These are phyloP conservation scores for Microcebus tavaratra DNA, from an alignment of 2,113 vertebrate species.

Conservation along the genomic window DNA sequence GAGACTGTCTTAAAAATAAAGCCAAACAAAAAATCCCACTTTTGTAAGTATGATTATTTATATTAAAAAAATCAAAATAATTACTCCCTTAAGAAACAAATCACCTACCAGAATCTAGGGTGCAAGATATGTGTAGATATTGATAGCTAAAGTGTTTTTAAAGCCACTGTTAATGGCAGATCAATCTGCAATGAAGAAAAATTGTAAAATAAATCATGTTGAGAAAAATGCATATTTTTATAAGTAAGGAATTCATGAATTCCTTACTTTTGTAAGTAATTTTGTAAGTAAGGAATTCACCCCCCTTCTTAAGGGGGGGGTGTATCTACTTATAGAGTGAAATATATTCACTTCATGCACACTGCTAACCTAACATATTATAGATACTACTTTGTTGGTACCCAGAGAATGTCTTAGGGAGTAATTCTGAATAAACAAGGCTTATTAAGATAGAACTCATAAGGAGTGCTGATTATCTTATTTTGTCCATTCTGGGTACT, in stretches of 20 bases:
- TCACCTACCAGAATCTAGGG: neutral
- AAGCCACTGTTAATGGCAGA: neutral
- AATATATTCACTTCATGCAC: neutral
- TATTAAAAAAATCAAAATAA: neutral
- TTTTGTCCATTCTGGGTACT: neutral
- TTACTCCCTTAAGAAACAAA: neutral
- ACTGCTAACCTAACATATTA: neutral
- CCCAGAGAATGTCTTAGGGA: neutral
- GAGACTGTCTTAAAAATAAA: neutral
- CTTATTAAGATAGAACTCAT: neutral
- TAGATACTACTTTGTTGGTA: neutral
- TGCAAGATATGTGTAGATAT: neutral
- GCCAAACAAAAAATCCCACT: neutral
- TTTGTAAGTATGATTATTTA: conserved; percentile 20
- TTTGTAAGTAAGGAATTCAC: neutral
- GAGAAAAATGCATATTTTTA: neutral
- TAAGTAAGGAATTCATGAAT: neutral
- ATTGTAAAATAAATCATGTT: neutral
- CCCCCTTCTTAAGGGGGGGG: neutral
- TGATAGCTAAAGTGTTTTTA: neutral
- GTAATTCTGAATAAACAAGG: neutral
- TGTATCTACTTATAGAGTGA: neutral
- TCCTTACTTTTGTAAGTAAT: neutral
- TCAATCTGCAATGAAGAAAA: neutral
- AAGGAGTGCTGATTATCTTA: neutral